Base-by-base conservation (phyloP, 2,797 vertebrate species). In the Sebastes hubbsi region DNA sequence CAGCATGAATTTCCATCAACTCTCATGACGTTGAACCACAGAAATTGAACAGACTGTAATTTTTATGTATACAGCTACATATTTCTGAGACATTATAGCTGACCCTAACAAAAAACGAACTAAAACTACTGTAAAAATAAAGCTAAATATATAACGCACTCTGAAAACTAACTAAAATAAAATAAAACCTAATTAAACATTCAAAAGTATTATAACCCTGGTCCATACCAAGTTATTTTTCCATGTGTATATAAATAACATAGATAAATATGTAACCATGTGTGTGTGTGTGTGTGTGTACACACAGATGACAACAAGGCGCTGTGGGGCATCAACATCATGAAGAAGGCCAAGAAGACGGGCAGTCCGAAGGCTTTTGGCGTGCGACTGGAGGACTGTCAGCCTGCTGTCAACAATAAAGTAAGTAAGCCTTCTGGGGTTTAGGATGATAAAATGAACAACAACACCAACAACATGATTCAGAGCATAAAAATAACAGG, bases 381-480 rank as follows among this genome's bases (percentile, higher is more conserved):
- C 0, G 96, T 99, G 60, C 95, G 97, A 73, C 94, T 99, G 34
- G 98, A 99, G 93, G 97, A 99, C 83, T 99, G 98, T 75, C 97
- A 97, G 75, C 97, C 97, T 0, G 97, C 97, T 60, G 89, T 93
- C 0, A 96, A 96, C 91, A 96, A 98, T 89, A 98, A 98, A 96
- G 98, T 99, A 81, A 3, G 98, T 99, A 82, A 3, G 83, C 10
- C 32, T 20, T 27, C 6, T 42, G 12, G 16, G 34, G 6, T 34
- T 52, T 16, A 55, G 8, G 25, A 29, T 24, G 20, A 42, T 20
- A n/a, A 72, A 8, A 46, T 38, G 1, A 58, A 4, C n/a, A 58
- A 4, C 25, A 4, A 13, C 34, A 49, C 5, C 2, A 56, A 56
- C 27, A 56, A 27, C 38, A 24, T 52, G 46, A 72, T 22, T 30